Evolutionary conservation across 2,113 vertebrate species (phyloP), one percentile per base, ranked within the genome.

Genomic region (Dromaius novaehollandiae): DNA sequence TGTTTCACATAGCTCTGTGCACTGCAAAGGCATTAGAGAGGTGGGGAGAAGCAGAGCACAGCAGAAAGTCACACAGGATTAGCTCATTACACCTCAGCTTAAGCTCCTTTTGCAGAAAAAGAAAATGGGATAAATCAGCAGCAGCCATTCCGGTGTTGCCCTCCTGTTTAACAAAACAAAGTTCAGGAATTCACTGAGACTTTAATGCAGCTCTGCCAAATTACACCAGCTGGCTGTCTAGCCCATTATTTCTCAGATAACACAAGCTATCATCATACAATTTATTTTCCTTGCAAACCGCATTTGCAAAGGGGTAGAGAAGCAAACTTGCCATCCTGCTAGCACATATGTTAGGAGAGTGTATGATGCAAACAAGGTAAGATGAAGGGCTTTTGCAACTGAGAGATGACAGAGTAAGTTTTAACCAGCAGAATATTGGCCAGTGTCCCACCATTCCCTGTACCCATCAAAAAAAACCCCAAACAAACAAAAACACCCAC

Each of bases 211-310:
- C 32, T 69, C 70, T 71, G 38, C 16, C 71, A 58, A 82, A 74
- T 36, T 32, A 56, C 9, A 36, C 56, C 22, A 17, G 13, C 7
- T 5, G 0, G 3, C 36, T 55, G 7, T 5, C 26, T n/a, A 32
- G 18, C 12, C 44, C 36, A 18, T 64, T 8, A 46, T 65, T 21
- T 44, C 26, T 68, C 77, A 21, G 12, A 13, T 12, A 69, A 71
- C 0, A 0, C 19, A 36, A 81, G 7, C 32, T 60, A 22, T 15
- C 78, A 6, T 26, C 34, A 30, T 11, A n/a, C 7, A 26, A 3
- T 22, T 84, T 51, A 38, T 38, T 55, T 20, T 22, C 56, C 74
- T 75, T 70, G 36, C 56, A 40, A 60, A 34, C n/a, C 21, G 11
- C 38, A 48, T 48, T 66, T 82, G 56, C 46, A n/a, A 64, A 75